These are phyloP conservation scores for Oceanodroma leucorhoa DNA, from an alignment of 2,797 vertebrate species.

Conservation along the genomic window DNA sequence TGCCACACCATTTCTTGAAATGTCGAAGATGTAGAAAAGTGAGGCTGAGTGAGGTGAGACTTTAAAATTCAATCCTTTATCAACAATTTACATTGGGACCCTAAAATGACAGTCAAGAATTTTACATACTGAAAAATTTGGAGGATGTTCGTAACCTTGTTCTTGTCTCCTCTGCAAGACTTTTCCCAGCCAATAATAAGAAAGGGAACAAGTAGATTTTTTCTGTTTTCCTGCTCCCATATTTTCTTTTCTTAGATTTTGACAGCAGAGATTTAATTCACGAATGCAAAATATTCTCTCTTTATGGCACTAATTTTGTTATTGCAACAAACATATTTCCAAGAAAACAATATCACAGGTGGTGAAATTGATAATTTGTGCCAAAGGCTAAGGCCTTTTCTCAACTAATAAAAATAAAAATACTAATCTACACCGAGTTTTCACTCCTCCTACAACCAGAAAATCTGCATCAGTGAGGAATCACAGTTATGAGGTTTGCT, in stretches of 20 bases:
- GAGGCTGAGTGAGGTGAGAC: not conserved
- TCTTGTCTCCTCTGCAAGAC: not conserved
- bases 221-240: not conserved
- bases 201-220: not conserved
- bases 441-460: not conserved
- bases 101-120: not conserved
- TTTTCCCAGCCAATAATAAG: not conserved
- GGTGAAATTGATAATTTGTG: not conserved
- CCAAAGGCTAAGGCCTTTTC: constrained; percentile 11
- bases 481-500: not conserved
- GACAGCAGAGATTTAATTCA: constrained; percentile 10
- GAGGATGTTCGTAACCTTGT: not conserved
- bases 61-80: not conserved
- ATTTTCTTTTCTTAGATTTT: constrained; percentile 6
- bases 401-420: constrained; percentile 33
- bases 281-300: constrained; percentile 33
- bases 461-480: not conserved
- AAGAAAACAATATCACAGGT: constrained; percentile 11
- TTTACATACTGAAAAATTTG: not conserved
- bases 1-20: not conserved
- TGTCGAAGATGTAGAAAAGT: not conserved
- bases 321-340: not conserved
- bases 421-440: not conserved
- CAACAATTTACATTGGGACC: not conserved
- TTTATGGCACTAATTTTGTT: not conserved